phyloP scores from a whole-genome alignment of 2,113 vertebrate species.

The Ammospiza nelsoni region DNA sequence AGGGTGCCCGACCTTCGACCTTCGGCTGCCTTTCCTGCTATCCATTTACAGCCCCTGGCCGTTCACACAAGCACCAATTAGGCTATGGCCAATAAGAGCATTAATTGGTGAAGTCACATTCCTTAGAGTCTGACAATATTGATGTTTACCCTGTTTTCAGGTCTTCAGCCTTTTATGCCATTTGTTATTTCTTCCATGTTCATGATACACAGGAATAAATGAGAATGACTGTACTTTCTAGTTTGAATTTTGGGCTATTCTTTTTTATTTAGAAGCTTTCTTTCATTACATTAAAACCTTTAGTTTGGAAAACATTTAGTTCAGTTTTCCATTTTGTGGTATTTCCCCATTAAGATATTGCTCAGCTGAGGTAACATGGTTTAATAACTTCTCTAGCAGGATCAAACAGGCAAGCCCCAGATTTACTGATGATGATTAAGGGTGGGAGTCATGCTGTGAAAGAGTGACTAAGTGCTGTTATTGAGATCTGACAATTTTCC shows the following conservation, averaged over 20 bases:
- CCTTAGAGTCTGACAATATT: neutral
- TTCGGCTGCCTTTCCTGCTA: neutral
- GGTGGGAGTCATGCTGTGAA: slow-evolving; percentile 27
- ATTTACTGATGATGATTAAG: slow-evolving; percentile 17
- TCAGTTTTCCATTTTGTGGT: neutral
- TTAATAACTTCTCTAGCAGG: slow-evolving; percentile 21
- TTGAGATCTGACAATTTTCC: slow-evolving; percentile 34
- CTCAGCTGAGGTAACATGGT: neutral
- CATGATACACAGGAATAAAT: neutral
- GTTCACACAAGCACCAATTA: neutral
- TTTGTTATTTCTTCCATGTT: neutral
- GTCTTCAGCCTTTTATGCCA: neutral
- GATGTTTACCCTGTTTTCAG: neutral
- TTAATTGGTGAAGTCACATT: neutral
- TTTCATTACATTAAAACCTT: neutral
- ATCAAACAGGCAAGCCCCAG: neutral
- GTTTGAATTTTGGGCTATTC: neutral
- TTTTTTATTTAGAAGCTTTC: slow-evolving; percentile 10
- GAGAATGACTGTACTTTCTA: neutral
- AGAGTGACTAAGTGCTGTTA: slow-evolving; percentile 25
- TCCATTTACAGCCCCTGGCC: neutral
- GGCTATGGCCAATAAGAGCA: neutral
- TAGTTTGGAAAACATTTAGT: neutral
- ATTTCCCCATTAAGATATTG: neutral
- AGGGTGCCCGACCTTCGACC: neutral